A percentile compares a stretch with the other conserved stretches of the same genome.
Conservation (phyloP, 2,888 invertebrate species). For the Diachrysia chrysitis region DNA sequence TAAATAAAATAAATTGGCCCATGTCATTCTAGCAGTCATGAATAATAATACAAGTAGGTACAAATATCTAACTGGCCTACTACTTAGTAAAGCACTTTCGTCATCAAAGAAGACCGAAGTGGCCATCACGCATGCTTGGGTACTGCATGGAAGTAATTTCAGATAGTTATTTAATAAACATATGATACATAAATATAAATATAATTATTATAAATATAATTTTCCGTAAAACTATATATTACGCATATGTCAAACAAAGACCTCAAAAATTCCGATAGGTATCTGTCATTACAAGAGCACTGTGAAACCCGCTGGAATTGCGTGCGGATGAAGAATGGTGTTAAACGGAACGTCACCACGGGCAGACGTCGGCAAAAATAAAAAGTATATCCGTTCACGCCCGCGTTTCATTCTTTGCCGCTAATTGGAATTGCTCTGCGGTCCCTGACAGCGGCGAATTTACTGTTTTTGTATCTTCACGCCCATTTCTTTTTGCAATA, state of each 20-base stretch:
- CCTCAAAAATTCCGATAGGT: slow-evolving; percentile 28
- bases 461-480: slow-evolving; percentile 42
- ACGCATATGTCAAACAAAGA: neutral
- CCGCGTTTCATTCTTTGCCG: slow-evolving; percentile 52
- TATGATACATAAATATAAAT: no score
- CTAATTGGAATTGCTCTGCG: slow-evolving; percentile 59
- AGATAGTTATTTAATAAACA: no score
- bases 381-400: slow-evolving; percentile 51
- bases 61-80: no score
- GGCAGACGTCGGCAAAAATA: slow-evolving; percentile 43
- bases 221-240: no score
- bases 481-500: slow-evolving; percentile 22
- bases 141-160: no score
- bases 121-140: no score
- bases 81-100: no score
- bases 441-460: slow-evolving; percentile 24
- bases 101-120: no score
- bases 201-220: no score
- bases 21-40: no score
- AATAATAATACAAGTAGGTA: no score
- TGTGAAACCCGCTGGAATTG: slow-evolving; percentile 42
- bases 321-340: slow-evolving; percentile 42
- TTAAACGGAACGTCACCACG: slow-evolving; percentile 49
- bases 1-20: no score
- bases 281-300: slow-evolving; percentile 38